Percentiles rank a stretch among this genome's conserved stretches.
phyloP scores from a whole-genome alignment of 1,140 invertebrate species.

The Euschistus heros region DNA sequence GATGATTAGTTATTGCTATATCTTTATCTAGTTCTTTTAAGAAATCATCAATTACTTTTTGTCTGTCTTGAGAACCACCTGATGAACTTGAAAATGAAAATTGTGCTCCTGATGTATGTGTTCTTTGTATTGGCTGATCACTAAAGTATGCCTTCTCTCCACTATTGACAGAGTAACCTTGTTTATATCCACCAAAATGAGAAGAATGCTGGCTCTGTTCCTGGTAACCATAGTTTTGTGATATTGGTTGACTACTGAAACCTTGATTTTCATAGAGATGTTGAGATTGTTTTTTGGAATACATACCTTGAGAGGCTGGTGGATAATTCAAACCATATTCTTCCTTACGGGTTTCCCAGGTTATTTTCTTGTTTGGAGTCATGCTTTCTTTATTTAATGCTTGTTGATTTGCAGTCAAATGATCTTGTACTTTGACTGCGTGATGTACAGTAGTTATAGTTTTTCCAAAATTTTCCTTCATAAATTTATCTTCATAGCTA shows the following conservation, averaged over 20 bases:
- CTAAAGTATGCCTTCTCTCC: background rate
- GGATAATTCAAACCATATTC: background rate
- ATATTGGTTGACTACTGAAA: background rate
- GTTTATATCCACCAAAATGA: no score
- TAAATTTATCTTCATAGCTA: background rate
- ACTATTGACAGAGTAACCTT: no score
- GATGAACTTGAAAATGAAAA: background rate
- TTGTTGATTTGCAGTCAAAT: background rate
- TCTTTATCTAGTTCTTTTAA: background rate
- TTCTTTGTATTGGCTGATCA: background rate
- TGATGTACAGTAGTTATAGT: background rate
- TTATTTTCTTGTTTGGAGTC: no score
- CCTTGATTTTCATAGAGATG: background rate
- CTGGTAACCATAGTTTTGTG: slow-evolving; percentile 13
- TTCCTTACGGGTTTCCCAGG: background rate
- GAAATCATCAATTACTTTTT: background rate
- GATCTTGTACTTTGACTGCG: background rate
- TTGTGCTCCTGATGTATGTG: background rate
- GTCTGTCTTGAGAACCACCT: background rate
- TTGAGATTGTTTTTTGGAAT: background rate
- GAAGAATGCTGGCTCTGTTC: slow-evolving; percentile 10
- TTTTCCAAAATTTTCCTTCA: background rate
- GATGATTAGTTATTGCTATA: slow-evolving; percentile 1
- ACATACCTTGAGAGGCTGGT: background rate
- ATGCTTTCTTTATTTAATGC: no score